Evolutionary conservation across 1,140 invertebrate genomes (phyloP), one percentile per base, ranked within the genome.

Genomic region (Drosophila sturtevanti): DNA sequence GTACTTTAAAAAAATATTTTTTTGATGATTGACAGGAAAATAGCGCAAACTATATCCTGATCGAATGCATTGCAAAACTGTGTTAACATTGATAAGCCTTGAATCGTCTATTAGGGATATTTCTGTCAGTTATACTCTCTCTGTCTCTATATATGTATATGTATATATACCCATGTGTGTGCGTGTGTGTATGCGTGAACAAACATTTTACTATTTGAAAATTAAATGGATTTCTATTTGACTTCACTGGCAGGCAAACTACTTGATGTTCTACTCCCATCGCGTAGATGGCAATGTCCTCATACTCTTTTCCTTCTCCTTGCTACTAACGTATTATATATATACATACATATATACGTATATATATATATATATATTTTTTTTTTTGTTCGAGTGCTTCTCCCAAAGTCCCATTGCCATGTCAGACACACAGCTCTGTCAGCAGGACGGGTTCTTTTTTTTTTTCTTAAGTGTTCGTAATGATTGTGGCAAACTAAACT

Each of bases 181-280:
- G 37, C 24, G 11, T 24, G 54, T 63, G 51, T 44, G 56, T 68
- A 51, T 66, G 61, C 64, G 61, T 79, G 71, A 73, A 69, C 54
- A 81, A 85, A 89, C 75, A 89, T 81, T 89, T 62, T 62, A 68
- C 77, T 76, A 79, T 72, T 81, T 85, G 81, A 85, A 89, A 89
- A 89, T 89, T 90, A 90, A 89, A 89, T 89, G 85, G 80, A 84
- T 89, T 89, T 89, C 85, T 89, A 85, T 89, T 89, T 89, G 77
- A 79, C 64, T 73, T 77, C 52, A 24, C 62, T 71, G 77, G 55
- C 62, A 72, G 77, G 58, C 68, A 44, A 66, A 64, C 79, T 68
- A 86, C 81, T 85, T 86, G 81, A 85, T 80, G 73, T 56, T 7
- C 27, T 54, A 16, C 10, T 21, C 48, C 41, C 41, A 38, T 48